A percentile compares a stretch with the other conserved stretches of the same genome.
phyloP scores from a whole-genome alignment of 2,113 vertebrate species.

The Chloropsis cyanopogon region DNA sequence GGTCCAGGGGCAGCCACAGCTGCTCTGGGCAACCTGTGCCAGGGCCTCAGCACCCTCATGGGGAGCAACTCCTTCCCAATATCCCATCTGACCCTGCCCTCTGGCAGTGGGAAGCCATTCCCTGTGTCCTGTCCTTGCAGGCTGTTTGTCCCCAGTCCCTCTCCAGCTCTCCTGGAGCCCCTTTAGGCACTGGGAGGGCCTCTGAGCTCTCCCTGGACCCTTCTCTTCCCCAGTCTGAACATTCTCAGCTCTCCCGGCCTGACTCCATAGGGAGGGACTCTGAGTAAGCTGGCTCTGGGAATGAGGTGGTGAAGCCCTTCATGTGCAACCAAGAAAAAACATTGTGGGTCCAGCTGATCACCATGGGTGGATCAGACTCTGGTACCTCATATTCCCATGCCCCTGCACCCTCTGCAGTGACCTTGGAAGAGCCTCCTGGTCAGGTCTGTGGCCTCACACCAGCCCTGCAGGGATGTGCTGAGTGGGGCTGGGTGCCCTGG shows the following conservation, averaged over 20 bases:
- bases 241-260: background rate
- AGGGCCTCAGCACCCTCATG: fast-evolving
- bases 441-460: background rate
- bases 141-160: background rate
- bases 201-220: background rate
- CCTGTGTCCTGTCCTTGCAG: background rate
- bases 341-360: background rate
- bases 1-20: background rate
- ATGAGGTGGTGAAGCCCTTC: background rate
- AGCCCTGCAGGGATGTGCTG: background rate
- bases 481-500: background rate
- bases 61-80: background rate
- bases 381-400: background rate
- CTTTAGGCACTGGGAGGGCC: background rate
- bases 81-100: background rate
- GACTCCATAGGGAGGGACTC: background rate
- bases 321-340: background rate
- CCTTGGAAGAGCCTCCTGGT: background rate
- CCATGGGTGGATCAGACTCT: background rate
- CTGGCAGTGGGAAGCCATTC: background rate
- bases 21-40: background rate
- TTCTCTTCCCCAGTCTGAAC: background rate
- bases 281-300: background rate
- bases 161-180: background rate
- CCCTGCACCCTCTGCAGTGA: background rate